These are phyloP conservation scores for Solea solea DNA, from an alignment of 2,113 vertebrate genomes.

Conservation along the genomic window DNA sequence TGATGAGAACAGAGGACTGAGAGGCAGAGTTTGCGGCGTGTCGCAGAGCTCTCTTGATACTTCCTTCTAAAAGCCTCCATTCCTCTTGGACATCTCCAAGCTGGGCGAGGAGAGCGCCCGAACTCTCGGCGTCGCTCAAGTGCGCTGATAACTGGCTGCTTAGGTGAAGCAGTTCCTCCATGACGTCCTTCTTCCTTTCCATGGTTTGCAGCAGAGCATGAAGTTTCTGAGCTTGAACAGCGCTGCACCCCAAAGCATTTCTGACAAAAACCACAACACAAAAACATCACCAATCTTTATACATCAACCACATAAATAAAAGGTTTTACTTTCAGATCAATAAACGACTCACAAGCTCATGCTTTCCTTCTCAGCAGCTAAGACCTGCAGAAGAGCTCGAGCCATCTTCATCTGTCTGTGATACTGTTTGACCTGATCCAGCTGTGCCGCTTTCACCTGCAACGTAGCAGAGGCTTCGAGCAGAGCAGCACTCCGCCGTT, in stretches of 20 bases:
- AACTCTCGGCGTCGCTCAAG: conserved; percentile 82
- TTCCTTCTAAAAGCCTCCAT: conserved; percentile 83
- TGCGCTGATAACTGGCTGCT: conserved; percentile 79
- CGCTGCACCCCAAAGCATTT: conserved; percentile 76
- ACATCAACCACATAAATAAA: neutral
- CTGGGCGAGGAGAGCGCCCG: conserved; percentile 81
- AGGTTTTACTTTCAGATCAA: too few relatives aligned
- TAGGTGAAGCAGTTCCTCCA: conserved; percentile 77
- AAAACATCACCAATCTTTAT: neutral
- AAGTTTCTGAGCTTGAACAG: conserved; percentile 82
- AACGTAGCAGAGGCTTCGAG: conserved; percentile 81
- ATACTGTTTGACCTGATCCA: conserved; percentile 81
- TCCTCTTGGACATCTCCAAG: conserved; percentile 83
- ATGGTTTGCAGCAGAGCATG: conserved; percentile 76
- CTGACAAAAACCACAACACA: conserved; percentile 64
- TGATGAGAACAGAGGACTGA: conserved; percentile 78
- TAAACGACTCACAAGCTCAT: conserved; percentile 85
- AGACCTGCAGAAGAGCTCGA: conserved; percentile 76
- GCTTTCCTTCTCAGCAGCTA: conserved; percentile 82
- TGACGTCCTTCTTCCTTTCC: conserved; percentile 73
- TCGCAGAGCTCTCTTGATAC: conserved; percentile 79
- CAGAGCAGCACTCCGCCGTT: conserved; percentile 78
- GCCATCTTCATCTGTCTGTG: conserved; percentile 76
- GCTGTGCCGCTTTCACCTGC: conserved; percentile 84
- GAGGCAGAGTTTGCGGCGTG: conserved; percentile 71